Conservation (phyloP, 2,113 vertebrate species). For the Stegostoma tigrinum region DNA sequence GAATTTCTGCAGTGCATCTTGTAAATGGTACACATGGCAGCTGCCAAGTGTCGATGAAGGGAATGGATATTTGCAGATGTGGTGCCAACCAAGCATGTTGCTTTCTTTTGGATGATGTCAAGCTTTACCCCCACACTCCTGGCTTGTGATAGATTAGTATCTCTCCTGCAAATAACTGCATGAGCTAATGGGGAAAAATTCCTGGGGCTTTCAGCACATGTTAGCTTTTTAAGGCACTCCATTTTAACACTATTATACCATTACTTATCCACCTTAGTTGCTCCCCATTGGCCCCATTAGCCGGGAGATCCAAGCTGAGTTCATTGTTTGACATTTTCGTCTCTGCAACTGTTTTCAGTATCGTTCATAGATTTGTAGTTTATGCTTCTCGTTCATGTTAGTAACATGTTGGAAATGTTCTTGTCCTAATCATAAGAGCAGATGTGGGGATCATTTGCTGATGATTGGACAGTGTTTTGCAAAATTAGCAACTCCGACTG, state of each 20-base stretch:
- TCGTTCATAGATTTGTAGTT: not conserved
- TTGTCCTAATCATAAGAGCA: not conserved
- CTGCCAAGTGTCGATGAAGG: too few species aligned
- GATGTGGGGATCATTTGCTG: not conserved
- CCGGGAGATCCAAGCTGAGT: not conserved
- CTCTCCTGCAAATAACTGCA: not conserved
- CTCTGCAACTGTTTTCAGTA: not conserved
- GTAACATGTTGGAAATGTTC: not conserved
- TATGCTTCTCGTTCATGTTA: not conserved
- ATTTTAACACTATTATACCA: not conserved
- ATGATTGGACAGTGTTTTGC: not conserved
- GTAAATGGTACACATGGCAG: too few species aligned
- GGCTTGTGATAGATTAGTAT: not conserved
- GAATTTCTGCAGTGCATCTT: too few species aligned
- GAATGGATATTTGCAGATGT: too few species aligned
- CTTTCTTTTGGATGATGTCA: too few species aligned
- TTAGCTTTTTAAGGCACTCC: not conserved
- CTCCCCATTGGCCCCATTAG: not conserved
- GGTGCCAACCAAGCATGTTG: too few species aligned
- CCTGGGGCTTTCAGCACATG: not conserved
- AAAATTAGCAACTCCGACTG: not conserved
- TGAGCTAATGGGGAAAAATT: not conserved
- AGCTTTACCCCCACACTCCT: too few species aligned
- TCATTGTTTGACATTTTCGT: not conserved
- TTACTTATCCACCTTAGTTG: not conserved